phyloP scores from a whole-genome alignment of 1,140 invertebrate genomes.

The Drosophila suzukii region DNA sequence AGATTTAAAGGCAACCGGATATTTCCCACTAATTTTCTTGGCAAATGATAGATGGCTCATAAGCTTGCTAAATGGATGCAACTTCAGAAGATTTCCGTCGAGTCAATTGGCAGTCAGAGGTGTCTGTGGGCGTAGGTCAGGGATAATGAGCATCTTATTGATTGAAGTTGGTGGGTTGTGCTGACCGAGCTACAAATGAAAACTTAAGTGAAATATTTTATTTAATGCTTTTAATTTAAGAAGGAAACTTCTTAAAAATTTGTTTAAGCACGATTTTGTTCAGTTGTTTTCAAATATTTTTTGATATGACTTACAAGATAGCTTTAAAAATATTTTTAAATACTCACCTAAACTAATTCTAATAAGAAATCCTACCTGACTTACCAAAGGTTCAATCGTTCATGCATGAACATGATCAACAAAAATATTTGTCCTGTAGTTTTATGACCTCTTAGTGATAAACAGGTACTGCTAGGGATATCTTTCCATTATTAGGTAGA shows the following conservation, averaged over 20 bases:
- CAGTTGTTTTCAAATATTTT: too few species aligned
- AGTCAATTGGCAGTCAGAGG: not conserved
- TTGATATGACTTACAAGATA: too few species aligned
- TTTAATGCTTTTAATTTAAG: too few species aligned
- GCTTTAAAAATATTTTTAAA: too few species aligned
- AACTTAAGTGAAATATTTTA: too few species aligned
- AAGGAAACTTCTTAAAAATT: too few species aligned
- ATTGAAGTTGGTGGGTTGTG: too few species aligned
- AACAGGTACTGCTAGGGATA: not conserved
- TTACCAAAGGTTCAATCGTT: too few species aligned
- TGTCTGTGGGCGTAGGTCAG: not conserved
- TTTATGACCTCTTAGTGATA: slow-evolving; percentile 16
- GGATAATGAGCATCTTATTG: too few species aligned
- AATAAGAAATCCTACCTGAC: not conserved
- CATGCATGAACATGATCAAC: slow-evolving; percentile 5
- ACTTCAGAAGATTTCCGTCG: not conserved
- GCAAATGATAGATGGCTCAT: slow-evolving; percentile 15
- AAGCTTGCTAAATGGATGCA: slow-evolving; percentile 17
- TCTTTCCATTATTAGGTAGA: not conserved
- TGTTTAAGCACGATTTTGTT: too few species aligned
- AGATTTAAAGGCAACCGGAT: slow-evolving; percentile 5
- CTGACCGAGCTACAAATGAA: too few species aligned
- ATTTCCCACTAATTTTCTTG: not conserved
- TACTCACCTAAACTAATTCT: not conserved
- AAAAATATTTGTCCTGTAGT: not conserved